These are phyloP conservation scores for Ciconia stormi DNA, from an alignment of 2,113 vertebrate species.

Conservation along the genomic window DNA sequence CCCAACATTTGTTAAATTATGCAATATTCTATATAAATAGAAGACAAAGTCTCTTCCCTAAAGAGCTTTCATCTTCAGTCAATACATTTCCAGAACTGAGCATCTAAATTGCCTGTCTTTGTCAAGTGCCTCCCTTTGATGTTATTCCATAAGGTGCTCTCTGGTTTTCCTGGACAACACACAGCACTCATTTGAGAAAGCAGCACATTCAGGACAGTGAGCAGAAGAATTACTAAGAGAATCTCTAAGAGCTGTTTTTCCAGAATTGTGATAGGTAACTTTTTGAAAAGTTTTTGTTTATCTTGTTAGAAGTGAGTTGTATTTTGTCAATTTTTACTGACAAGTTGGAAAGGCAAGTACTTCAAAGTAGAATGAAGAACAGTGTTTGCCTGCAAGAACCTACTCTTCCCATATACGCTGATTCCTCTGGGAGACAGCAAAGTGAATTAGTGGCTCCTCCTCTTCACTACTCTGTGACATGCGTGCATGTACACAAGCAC, in stretches of 20 bases:
- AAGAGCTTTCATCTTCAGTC: constrained; percentile 69
- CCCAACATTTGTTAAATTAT: constrained; percentile 70
- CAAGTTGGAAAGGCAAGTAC: background rate
- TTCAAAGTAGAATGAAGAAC: constrained; percentile 36
- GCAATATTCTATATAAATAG: constrained; percentile 67
- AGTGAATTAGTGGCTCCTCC: background rate
- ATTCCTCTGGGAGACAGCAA: constrained; percentile 2
- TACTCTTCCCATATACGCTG: background rate
- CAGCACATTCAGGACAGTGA: background rate
- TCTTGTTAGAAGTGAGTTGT: background rate
- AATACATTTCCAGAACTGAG: constrained; percentile 61
- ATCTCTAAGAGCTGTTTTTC: background rate
- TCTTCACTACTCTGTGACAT: background rate
- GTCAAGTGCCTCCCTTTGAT: constrained; percentile 53
- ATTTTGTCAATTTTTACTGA: constrained; percentile 42
- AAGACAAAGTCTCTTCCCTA: constrained; percentile 64
- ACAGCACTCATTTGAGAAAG: constrained; percentile 12
- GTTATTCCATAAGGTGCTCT: constrained; percentile 58
- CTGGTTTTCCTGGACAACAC: constrained; percentile 54
- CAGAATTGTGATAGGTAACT: background rate
- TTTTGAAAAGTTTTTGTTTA: constrained; percentile 24
- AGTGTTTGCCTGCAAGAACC: background rate
- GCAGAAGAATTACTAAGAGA: constrained; percentile 5
- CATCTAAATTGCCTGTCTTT: constrained; percentile 65
- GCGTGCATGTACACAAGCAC: background rate